phyloP scores from a whole-genome alignment of 2,888 invertebrate species.

The Pristionchus entomophagus region DNA sequence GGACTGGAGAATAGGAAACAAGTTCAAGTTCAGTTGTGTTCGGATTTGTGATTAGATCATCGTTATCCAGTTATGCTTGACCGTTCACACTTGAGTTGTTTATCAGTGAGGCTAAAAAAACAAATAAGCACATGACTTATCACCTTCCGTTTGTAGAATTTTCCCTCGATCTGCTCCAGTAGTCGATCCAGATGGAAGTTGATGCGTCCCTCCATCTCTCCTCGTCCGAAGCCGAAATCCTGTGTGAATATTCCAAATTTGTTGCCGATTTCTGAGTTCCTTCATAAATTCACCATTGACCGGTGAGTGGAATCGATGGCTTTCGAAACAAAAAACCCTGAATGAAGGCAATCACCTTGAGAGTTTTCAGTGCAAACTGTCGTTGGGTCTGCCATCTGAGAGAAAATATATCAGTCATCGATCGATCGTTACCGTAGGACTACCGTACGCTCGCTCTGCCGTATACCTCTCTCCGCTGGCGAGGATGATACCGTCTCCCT shows the following conservation, averaged over 20 bases:
- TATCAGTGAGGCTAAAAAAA: background rate
- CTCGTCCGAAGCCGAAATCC: slow-evolving; percentile 48
- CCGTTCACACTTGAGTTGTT: background rate
- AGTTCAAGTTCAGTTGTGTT: too few species aligned
- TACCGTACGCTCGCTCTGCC: background rate
- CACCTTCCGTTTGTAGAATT: slow-evolving; percentile 4
- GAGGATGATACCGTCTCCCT: slow-evolving; percentile 66
- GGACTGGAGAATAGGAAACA: too few species aligned
- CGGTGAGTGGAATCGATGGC: too few species aligned
- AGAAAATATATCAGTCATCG: too few species aligned
- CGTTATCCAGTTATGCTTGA: background rate
- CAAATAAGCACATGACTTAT: too few species aligned
- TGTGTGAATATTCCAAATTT: background rate
- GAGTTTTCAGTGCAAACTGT: slow-evolving; percentile 59
- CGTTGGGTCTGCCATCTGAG: slow-evolving; percentile 60
- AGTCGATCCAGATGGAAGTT: slow-evolving; percentile 54
- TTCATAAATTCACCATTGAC: slow-evolving; percentile 48
- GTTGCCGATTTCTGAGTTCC: background rate
- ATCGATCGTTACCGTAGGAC: background rate
- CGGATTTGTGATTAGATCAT: background rate
- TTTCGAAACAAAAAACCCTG: too few species aligned
- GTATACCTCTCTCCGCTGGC: slow-evolving; percentile 49
- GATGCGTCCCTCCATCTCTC: slow-evolving; percentile 58
- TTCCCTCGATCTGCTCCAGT: slow-evolving; percentile 50
- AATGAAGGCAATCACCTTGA: slow-evolving; percentile 56